Evolutionary conservation across 2,797 vertebrate genomes (phyloP), one percentile per base, ranked within the genome.

Genomic region (Spondyliosoma cantharus): DNA sequence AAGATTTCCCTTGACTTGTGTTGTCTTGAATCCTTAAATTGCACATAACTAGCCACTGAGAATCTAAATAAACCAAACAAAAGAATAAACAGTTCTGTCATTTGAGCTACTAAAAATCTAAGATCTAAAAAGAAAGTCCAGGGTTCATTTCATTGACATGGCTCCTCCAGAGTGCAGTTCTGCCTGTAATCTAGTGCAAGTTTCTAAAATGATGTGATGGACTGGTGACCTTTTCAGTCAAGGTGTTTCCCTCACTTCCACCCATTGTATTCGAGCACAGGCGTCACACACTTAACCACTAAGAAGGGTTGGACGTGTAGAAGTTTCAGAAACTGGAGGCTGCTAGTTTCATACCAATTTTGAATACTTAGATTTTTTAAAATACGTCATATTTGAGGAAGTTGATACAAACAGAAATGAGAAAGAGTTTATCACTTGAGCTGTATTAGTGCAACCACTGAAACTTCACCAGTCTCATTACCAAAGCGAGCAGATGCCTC

Each of bases 401-500:
- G 15, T 13, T 20, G 6, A 45, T 12, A 19, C 11, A 20, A 2
- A 19, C 17, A 61, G 13, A 17, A 16, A 19, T 61, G 12, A 24
- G 22, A 62, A 49, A 57, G 15, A 4, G 13, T 48, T 66, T 17
- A 54, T 32, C 25, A 15, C 48, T 43, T 58, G 24, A 45, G 43
- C 7, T 45, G n/a, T 27, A 67, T 32, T 43, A 22, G 15, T 11
- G 53, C 57, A 74, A 64, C 58, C 29, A 4, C 0, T 59, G 24
- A 75, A 69, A 58, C 67, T 52, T 68, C 25, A 71, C 63, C 46
- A 7, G 42, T 5, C 46, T 43, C n/a, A 14, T 65, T 45, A 43
- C 54, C 19, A 56, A 56, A 69, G 71, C 9, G 17, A 74, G 20
- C 64, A 77, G 76, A 63, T 60, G 65, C 11, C 53, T 57, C 72